phyloP scores from a whole-genome alignment of 2,797 vertebrate species.

The Coluber constrictor region DNA sequence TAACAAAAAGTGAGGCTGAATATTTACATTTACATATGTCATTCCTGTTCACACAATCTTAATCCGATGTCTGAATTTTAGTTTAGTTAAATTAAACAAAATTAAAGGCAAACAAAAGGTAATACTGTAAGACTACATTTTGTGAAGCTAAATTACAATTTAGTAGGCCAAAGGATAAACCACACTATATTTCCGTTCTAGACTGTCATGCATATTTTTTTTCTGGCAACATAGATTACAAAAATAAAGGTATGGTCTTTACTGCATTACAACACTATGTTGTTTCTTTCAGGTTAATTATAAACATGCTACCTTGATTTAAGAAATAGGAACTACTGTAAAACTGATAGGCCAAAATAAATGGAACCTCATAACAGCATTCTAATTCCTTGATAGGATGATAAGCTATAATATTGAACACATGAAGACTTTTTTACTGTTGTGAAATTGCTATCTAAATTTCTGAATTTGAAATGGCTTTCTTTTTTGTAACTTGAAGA shows the following conservation, averaged over 20 bases:
- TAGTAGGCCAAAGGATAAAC: conserved; percentile 24
- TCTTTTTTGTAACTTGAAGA: not conserved
- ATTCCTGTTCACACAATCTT: not conserved
- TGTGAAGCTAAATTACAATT: not conserved
- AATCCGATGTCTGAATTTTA: not conserved
- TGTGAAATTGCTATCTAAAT: not conserved
- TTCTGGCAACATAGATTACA: not conserved
- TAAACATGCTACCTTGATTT: not conserved
- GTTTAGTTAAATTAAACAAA: conserved; percentile 5
- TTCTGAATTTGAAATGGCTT: not conserved
- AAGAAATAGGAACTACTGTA: not conserved
- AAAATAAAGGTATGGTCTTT: not conserved
- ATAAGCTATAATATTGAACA: not conserved
- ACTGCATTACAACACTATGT: not conserved
- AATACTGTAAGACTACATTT: not conserved
- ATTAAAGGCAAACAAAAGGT: conserved; percentile 13
- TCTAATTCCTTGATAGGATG: not conserved
- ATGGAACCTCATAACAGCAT: not conserved
- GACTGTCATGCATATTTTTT: not conserved
- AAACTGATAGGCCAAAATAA: not conserved
- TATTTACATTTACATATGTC: not conserved
- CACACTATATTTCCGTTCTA: not conserved
- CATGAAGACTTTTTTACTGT: not conserved
- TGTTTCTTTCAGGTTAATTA: not conserved
- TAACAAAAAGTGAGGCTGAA: not conserved